Percentiles rank a stretch among this genome's conserved stretches.
These are phyloP conservation scores for Acanthiza pusilla DNA, from an alignment of 2,797 vertebrate genomes.

Conservation along the genomic window DNA sequence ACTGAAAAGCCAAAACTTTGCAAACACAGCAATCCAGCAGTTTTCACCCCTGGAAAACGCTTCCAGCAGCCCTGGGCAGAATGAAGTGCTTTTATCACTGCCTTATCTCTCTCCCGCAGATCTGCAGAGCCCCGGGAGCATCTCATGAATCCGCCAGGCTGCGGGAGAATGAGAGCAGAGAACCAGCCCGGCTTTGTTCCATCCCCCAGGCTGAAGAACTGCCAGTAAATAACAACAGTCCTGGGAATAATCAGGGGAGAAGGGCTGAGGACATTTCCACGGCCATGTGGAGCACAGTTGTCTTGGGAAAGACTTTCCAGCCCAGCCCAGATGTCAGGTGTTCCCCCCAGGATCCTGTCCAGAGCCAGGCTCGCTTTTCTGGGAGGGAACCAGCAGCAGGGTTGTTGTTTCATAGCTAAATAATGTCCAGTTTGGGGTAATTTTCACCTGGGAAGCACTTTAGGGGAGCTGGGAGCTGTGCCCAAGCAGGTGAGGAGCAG, in stretches of 20 bases:
- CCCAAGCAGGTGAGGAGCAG: not conserved
- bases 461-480: rapidly evolving
- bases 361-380: not conserved
- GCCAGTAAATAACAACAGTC: not conserved
- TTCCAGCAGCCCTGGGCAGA: not conserved
- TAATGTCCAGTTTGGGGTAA: rapidly evolving
- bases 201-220: not conserved
- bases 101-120: not conserved
- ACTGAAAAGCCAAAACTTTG: not conserved
- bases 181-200: not conserved
- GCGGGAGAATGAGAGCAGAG: not conserved
- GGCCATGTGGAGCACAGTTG: not conserved
- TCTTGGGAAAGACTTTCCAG: not conserved
- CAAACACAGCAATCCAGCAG: rapidly evolving
- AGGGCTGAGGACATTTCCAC: not conserved
- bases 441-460: not conserved
- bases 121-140: not conserved
- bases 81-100: not conserved
- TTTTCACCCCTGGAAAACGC: not conserved
- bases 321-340: constrained; percentile 15
- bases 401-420: not conserved
- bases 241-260: not conserved
- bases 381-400: not conserved
- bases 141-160: not conserved
- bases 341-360: not conserved